These are phyloP conservation scores for Synanceia verrucosa DNA, from an alignment of 2,797 vertebrate species.

Conservation along the genomic window DNA sequence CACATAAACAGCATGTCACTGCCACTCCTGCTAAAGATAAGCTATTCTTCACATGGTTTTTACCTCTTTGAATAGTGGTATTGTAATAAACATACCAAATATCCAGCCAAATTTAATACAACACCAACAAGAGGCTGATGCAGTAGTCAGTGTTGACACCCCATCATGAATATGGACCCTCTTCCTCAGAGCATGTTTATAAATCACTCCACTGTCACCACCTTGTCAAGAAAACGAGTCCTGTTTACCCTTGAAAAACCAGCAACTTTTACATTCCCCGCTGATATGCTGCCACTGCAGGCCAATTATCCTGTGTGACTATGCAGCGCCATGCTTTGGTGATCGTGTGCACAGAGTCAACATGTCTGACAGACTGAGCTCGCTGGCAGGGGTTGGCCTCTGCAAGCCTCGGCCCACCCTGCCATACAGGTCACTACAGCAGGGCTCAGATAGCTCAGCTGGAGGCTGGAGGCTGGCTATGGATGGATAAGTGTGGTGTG, in stretches of 20 bases:
- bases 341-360: constrained; percentile 84
- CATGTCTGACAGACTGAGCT: constrained; percentile 73
- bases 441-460: constrained; percentile 29
- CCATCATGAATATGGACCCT: constrained; percentile 53
- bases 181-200: constrained; percentile 60
- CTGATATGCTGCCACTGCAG: constrained; percentile 61
- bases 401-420: constrained; percentile 40
- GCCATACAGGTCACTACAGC: constrained; percentile 51
- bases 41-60: background rate
- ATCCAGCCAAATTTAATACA: constrained; percentile 4
- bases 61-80: background rate
- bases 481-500: background rate
- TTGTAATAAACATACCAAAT: background rate
- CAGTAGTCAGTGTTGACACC: too few species aligned
- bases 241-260: constrained; percentile 84
- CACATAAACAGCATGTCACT: constrained; percentile 6
- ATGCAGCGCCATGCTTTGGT: constrained; percentile 84
- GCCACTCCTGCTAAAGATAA: constrained; percentile 9
- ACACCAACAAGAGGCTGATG: constrained; percentile 1
- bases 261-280: constrained; percentile 79
- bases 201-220: constrained; percentile 63
- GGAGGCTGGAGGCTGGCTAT: background rate
- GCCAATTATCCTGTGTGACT: constrained; percentile 84
- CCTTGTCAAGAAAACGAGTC: constrained; percentile 60
- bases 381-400: constrained; percentile 58